A percentile compares a stretch with the other conserved stretches of the same genome.
Evolutionary conservation across 2,888 invertebrate species (phyloP).

Genomic region (Coelogynopora nodosa): DNA sequence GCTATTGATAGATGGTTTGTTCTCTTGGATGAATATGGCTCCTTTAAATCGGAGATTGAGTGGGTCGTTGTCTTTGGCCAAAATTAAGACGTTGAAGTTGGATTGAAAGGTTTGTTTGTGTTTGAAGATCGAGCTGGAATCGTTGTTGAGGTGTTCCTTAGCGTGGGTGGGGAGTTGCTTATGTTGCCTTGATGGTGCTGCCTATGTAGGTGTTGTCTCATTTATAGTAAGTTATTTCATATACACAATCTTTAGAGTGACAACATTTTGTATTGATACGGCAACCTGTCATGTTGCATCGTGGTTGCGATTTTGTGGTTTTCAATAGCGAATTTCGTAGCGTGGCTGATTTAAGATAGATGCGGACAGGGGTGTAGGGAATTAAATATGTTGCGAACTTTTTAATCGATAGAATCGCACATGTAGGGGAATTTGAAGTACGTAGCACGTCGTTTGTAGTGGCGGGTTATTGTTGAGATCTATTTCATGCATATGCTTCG

Average conservation of each 20-base stretch:
- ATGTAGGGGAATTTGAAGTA: not conserved
- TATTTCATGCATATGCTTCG: not conserved
- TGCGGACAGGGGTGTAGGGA: not conserved
- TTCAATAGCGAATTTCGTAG: not conserved
- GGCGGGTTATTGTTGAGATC: not conserved
- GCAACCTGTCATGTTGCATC: not conserved
- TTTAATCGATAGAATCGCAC: not conserved
- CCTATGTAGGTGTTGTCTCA: not conserved
- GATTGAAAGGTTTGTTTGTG: not conserved
- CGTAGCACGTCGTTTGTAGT: not conserved
- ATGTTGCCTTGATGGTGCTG: not conserved
- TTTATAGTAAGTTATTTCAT: slow-evolving; percentile 3
- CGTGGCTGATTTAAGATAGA: not conserved
- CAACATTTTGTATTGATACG: not conserved
- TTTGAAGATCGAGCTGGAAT: slow-evolving; percentile 22
- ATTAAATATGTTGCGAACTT: not conserved
- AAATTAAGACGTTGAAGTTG: not conserved
- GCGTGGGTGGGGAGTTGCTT: slow-evolving; percentile 5
- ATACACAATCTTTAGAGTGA: not conserved
- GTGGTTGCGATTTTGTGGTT: not conserved
- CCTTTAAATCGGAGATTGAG: not conserved
- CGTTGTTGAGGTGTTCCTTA: slow-evolving; percentile 7
- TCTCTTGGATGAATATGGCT: not conserved
- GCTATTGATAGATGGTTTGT: too few species aligned
- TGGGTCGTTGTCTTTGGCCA: slow-evolving; percentile 9